phyloP scores from a whole-genome alignment of 2,113 vertebrate species.

The Hypanus sabinus region DNA sequence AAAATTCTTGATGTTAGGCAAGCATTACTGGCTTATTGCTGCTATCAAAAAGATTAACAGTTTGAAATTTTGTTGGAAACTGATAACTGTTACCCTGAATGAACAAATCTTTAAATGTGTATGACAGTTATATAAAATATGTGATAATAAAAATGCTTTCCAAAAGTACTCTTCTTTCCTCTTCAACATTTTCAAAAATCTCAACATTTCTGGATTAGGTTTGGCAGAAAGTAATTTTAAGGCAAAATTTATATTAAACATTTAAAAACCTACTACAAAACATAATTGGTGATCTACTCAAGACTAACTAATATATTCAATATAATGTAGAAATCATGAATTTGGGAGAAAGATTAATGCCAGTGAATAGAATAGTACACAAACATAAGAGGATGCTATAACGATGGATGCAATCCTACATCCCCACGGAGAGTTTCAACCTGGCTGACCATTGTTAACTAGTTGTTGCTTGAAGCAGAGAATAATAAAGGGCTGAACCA shows the following conservation, averaged over 20 bases:
- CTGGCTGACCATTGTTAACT: background rate
- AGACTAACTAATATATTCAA: background rate
- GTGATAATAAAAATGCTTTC: background rate
- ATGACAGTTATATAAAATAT: background rate
- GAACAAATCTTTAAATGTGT: background rate
- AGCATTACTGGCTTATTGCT: background rate
- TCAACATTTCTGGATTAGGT: background rate
- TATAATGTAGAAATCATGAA: background rate
- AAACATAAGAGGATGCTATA: background rate
- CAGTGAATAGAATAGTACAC: background rate
- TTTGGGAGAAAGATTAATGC: background rate
- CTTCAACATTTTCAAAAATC: background rate
- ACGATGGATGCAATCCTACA: background rate
- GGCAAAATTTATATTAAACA: background rate
- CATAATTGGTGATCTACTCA: background rate
- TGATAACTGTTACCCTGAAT: background rate
- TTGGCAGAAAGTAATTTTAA: background rate
- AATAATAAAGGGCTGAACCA: background rate
- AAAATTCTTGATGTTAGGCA: background rate
- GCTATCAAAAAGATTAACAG: slow-evolving; percentile 11
- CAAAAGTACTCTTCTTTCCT: background rate
- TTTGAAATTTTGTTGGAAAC: slow-evolving; percentile 19
- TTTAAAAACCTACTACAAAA: background rate
- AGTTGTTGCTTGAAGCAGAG: background rate
- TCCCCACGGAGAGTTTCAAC: background rate